Percentiles rank a stretch among this genome's conserved stretches.
Evolutionary conservation across 1,140 invertebrate species (phyloP).

Genomic region (Cydia amplana): DNA sequence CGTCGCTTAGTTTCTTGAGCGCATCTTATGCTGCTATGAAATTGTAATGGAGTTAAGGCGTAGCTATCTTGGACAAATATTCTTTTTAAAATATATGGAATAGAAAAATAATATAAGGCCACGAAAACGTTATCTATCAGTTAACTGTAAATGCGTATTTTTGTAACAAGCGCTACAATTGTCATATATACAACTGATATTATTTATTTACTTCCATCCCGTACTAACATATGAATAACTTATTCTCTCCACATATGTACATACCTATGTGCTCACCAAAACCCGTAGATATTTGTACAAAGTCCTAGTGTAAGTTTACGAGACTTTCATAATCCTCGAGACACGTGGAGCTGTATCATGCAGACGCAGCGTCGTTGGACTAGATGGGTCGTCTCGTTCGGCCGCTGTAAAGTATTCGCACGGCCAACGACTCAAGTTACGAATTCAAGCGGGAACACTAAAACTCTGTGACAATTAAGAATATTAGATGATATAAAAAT

Average conservation of each 20-base stretch:
- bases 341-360: slow-evolving; percentile 56
- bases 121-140: too few relatives aligned
- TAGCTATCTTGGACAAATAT: slow-evolving; percentile 33
- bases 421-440: slow-evolving; percentile 17
- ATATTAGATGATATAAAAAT: too few relatives aligned
- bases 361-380: slow-evolving; percentile 54
- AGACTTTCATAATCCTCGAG: slow-evolving; percentile 57
- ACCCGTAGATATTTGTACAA: slow-evolving; percentile 29
- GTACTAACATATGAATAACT: not conserved
- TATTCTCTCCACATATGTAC: not conserved
- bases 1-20: slow-evolving; percentile 24
- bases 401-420: slow-evolving; percentile 59
- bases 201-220: too few relatives aligned
- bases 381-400: slow-evolving; percentile 52
- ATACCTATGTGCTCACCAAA: not conserved
- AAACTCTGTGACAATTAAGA: too few relatives aligned
- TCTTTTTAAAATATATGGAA: slow-evolving; percentile 7
- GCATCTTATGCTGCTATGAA: slow-evolving; percentile 19
- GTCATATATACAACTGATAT: not conserved
- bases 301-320: slow-evolving; percentile 52
- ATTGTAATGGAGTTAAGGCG: slow-evolving; percentile 11
- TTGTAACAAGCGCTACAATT: too few relatives aligned
- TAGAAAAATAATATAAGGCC: too few relatives aligned
- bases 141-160: too few relatives aligned
- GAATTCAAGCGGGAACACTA: not conserved